These are phyloP conservation scores for Polyommatus iphigenia DNA, from an alignment of 2,888 invertebrate species.

Conservation along the genomic window DNA sequence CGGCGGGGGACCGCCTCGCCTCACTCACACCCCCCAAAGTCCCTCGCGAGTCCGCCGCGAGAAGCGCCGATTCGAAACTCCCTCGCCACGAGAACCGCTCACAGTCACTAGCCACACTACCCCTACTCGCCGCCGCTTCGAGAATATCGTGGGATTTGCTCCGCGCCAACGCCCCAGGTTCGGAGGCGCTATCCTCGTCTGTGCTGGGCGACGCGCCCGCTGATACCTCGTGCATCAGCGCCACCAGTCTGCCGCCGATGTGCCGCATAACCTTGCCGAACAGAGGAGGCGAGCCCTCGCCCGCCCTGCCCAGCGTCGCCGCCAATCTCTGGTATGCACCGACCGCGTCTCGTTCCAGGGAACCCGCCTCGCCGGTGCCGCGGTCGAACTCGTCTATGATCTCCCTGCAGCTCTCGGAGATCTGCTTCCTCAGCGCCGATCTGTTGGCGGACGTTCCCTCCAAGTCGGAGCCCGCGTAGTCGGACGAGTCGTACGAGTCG, in stretches of 20 bases:
- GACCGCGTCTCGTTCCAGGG: conserved; percentile 87
- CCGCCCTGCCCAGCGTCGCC: conserved; percentile 89
- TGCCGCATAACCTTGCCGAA: conserved; percentile 96
- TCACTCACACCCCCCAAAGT: conserved; percentile 87
- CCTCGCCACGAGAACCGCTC: conserved; percentile 95
- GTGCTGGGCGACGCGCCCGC: conserved; percentile 88
- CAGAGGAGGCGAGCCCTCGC: conserved; percentile 87
- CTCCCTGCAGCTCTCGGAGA: conserved; percentile 92
- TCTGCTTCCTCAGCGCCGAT: conserved; percentile 89
- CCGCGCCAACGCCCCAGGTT: conserved; percentile 84
- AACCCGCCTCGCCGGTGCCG: conserved; percentile 80
- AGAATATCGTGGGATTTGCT: conserved; percentile 91
- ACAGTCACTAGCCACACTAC: conserved; percentile 90
- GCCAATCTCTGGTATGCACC: conserved; percentile 93
- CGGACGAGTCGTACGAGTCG: conserved; percentile 95
- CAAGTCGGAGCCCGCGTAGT: conserved; percentile 93
- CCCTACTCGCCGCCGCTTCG: conserved; percentile 79
- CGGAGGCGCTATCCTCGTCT: conserved; percentile 87
- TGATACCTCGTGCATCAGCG: conserved; percentile 95
- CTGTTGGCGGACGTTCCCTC: conserved; percentile 84
- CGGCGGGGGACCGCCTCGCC: conserved; percentile 90
- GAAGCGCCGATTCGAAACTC: conserved; percentile 94
- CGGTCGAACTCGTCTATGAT: conserved; percentile 94
- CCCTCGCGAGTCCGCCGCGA: conserved; percentile 92
- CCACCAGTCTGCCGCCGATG: conserved; percentile 91